phyloP scores from a whole-genome alignment of 2,888 invertebrate genomes.

The Allacma fusca region DNA sequence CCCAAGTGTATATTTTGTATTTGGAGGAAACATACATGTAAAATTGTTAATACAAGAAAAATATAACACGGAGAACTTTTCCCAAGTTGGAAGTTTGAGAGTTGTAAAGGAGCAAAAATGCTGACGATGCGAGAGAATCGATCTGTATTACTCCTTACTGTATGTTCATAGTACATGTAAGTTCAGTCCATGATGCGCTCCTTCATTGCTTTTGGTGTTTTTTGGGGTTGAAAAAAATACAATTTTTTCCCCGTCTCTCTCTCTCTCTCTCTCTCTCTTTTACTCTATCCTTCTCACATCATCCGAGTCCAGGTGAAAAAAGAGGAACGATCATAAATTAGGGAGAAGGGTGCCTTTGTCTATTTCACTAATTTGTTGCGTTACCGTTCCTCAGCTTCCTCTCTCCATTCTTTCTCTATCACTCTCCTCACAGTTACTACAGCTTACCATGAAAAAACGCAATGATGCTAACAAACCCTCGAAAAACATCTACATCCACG shows the following conservation, averaged over 20 bases:
- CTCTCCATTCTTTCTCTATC: slow-evolving; percentile 26
- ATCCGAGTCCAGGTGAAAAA: slow-evolving; percentile 51
- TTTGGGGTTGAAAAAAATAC: slow-evolving; percentile 41
- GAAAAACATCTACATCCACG: slow-evolving; percentile 16
- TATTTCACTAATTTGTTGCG: slow-evolving; percentile 59
- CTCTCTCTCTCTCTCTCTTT: not conserved
- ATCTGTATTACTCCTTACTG: slow-evolving; percentile 26
- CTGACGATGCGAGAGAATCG: slow-evolving; percentile 35
- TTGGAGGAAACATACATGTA: slow-evolving; percentile 1
- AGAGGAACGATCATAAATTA: slow-evolving; percentile 58
- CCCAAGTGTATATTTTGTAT: slow-evolving; percentile 1
- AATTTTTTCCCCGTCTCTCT: slow-evolving; percentile 35
- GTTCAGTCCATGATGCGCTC: not conserved
- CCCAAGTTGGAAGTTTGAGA: not conserved
- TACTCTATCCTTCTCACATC: slow-evolving; percentile 1
- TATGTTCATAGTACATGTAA: not conserved
- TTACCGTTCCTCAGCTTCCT: slow-evolving; percentile 53
- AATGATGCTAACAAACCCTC: not conserved
- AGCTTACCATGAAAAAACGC: not conserved
- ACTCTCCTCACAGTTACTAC: not conserved
- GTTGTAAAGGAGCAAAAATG: slow-evolving; percentile 19
- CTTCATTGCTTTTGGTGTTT: slow-evolving; percentile 29
- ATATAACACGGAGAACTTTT: not conserved
- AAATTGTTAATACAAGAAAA: slow-evolving; percentile 7
- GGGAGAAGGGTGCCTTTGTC: slow-evolving; percentile 59